These are phyloP conservation scores for Orestias chungarensis DNA, from an alignment of 2,797 vertebrate genomes.

Conservation along the genomic window DNA sequence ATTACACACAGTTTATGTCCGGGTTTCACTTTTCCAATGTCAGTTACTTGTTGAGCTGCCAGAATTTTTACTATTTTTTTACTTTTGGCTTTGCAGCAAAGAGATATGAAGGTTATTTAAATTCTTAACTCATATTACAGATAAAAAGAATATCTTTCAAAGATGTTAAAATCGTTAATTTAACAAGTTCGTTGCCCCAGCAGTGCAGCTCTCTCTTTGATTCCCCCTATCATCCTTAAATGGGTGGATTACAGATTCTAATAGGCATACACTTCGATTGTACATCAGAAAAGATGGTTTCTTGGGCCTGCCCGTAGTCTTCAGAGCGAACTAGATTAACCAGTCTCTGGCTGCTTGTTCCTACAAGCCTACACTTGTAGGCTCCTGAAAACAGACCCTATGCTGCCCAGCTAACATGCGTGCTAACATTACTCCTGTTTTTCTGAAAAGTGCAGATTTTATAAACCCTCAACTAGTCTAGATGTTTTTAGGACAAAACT, in stretches of 20 bases:
- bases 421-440: too few species aligned
- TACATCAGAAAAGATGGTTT: not conserved
- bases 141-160: not conserved
- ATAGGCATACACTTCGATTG: not conserved
- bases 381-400: not conserved
- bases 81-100: not conserved
- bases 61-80: not conserved
- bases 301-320: not conserved
- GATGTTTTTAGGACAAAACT: too few species aligned
- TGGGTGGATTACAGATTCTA: not conserved
- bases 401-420: not conserved
- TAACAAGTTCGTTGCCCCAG: not conserved
- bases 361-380: too few species aligned
- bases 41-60: not conserved
- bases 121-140: not conserved
- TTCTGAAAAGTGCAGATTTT: too few species aligned
- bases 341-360: not conserved
- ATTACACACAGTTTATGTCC: not conserved
- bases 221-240: not conserved
- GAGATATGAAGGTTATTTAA: not conserved
- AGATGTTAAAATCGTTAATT: not conserved
- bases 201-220: not conserved
- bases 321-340: not conserved
- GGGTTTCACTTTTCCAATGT: not conserved
- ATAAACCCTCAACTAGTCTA: too few species aligned